Evolutionary conservation across 2,113 vertebrate species (phyloP).

Genomic region (Lepus timidus): DNA sequence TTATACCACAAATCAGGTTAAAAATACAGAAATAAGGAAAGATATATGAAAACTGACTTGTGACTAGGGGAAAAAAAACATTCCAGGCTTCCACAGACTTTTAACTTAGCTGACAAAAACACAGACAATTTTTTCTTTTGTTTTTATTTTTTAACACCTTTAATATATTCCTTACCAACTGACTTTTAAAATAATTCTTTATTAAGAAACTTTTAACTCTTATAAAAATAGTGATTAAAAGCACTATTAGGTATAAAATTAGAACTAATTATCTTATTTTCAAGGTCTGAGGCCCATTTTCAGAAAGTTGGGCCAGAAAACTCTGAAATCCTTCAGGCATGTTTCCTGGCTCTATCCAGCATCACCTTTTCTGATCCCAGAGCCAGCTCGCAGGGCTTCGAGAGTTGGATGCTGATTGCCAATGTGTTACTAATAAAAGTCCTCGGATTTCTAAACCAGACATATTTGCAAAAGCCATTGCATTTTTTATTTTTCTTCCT

Average conservation of each 20-base stretch:
- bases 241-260: neutral
- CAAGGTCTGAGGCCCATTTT: conserved; percentile 53
- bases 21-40: conserved; percentile 8
- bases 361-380: conserved; percentile 69
- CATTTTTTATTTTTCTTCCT: conserved; percentile 32
- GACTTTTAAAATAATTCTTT: neutral
- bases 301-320: conserved; percentile 33
- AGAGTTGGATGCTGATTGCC: conserved; percentile 69
- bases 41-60: neutral
- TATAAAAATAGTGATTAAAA: neutral
- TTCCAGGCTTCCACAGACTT: neutral
- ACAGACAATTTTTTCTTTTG: neutral
- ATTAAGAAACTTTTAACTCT: neutral
- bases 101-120: neutral
- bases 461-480: conserved; percentile 74
- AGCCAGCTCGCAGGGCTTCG: conserved; percentile 60
- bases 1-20: neutral
- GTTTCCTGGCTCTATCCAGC: conserved; percentile 61
- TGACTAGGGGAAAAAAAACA: neutral
- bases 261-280: neutral
- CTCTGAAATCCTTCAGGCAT: conserved; percentile 53
- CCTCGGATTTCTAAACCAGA: conserved; percentile 79
- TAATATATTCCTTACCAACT: neutral
- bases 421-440: conserved; percentile 77
- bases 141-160: neutral